phyloP scores from a whole-genome alignment of 2,888 invertebrate species.

The Dicycla oo region DNA sequence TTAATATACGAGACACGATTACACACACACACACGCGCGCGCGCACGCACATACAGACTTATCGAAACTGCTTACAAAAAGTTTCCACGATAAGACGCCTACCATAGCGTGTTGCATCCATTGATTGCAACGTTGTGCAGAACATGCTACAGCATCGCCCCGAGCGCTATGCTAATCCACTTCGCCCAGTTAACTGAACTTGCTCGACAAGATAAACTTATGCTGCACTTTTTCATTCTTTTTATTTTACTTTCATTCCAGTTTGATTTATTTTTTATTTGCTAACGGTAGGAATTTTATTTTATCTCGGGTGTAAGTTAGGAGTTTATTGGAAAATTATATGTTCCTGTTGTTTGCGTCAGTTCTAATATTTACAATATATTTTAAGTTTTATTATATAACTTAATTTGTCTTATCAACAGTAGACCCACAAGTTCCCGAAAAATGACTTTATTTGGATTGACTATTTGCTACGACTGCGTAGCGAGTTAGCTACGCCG shows the following conservation, averaged over 20 bases:
- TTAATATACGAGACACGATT: neutral
- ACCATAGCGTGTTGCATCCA: slow-evolving; percentile 6
- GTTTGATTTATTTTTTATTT: slow-evolving; percentile 28
- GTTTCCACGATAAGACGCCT: neutral
- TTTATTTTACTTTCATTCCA: slow-evolving; percentile 33
- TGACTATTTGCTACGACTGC: slow-evolving; percentile 7
- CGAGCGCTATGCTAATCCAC: slow-evolving; percentile 54
- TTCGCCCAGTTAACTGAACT: slow-evolving; percentile 46
- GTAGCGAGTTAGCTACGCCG: slow-evolving; percentile 28
- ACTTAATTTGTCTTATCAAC: neutral
- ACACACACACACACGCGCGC: too few relatives aligned
- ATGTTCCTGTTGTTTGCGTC: neutral
- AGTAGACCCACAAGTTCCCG: neutral
- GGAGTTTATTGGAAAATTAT: slow-evolving; percentile 18
- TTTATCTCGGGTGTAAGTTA: slow-evolving; percentile 4
- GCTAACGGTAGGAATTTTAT: neutral
- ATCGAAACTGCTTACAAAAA: slow-evolving; percentile 4
- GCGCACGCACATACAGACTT: neutral
- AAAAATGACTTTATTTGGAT: neutral
- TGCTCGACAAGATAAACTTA: slow-evolving; percentile 55
- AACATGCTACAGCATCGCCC: slow-evolving; percentile 50
- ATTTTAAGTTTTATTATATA: neutral
- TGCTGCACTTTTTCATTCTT: slow-evolving; percentile 44
- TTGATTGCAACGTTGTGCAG: slow-evolving; percentile 50
- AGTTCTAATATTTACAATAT: neutral